Evolutionary conservation across 2,888 invertebrate genomes (phyloP), one percentile per base, ranked within the genome.

Genomic region (Nowickia ferox): DNA sequence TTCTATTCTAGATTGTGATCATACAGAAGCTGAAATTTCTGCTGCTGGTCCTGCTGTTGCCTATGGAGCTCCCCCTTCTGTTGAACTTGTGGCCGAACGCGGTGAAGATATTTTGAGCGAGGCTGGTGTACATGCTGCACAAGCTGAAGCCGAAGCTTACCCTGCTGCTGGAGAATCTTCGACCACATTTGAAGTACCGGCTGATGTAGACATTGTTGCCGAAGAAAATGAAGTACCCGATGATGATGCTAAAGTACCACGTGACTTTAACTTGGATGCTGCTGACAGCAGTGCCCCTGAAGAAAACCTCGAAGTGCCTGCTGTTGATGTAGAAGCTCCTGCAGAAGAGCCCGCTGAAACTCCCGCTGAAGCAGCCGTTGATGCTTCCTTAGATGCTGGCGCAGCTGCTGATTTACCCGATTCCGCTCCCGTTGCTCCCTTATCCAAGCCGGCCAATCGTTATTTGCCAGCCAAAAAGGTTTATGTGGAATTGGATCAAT

Each of bases 61-160:
- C 5, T 77, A 77, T 15, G 83, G 65, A 59, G 77, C 77, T 46
- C 68, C 81, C 9, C 44, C 59, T 66, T 13, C 74, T 19, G 68
- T 68, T 61, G 89, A 88, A 74, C 88, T 84, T 66, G 79, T 46
- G 10, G 63, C 76, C 68, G 90, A 89, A 84, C 89, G 88, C 51
- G 88, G 87, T 46, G 92, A 91, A 68, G 90, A 91, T 86, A 89
- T 87, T 10, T 79, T 92, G 22, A 88, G 88, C 13, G 91, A 90
- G 71, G 90, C 91, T 65, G 91, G 89, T 74, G 91, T 90, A 17
- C 90, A 92, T 82, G 90, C 88, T 19, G 90, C 90, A 22, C 90
- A 89, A 72, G 90, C 92, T 5, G 87, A 92, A 46, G 92, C 93
- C 80, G 93, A 93, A 88, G 92, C 93, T 46, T 93, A 91, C 84